Evolutionary conservation across 2,113 vertebrate genomes (phyloP).

Genomic region (Ceratotherium simum): DNA sequence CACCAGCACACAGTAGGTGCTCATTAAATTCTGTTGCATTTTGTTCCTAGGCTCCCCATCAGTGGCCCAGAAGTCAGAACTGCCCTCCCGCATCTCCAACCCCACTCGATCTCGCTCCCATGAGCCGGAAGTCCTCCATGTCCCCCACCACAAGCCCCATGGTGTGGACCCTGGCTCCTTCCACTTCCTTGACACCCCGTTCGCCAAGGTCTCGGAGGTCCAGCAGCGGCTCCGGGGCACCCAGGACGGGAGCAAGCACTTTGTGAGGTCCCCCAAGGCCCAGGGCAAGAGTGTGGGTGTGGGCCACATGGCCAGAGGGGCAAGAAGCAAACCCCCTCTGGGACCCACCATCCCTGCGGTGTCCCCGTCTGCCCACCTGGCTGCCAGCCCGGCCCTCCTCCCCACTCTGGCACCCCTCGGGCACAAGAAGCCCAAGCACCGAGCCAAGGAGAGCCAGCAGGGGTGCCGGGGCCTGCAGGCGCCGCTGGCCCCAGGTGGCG

Average conservation of each 20-base stretch:
- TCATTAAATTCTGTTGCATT: constrained; percentile 69
- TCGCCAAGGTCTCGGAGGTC: constrained; percentile 87
- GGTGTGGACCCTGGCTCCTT: constrained; percentile 87
- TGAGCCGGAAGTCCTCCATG: constrained; percentile 93
- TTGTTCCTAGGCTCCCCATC: constrained; percentile 89
- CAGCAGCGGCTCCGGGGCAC: constrained; percentile 88
- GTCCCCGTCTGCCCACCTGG: constrained; percentile 87
- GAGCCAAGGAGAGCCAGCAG: constrained; percentile 92
- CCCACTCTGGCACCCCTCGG: constrained; percentile 91
- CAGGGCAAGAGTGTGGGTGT: constrained; percentile 89
- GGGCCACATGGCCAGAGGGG: constrained; percentile 89
- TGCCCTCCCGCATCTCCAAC: constrained; percentile 90
- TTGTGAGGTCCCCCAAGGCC: constrained; percentile 94
- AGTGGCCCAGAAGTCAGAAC: constrained; percentile 91
- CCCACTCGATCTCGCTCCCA: constrained; percentile 96
- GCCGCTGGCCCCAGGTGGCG: constrained; percentile 71
- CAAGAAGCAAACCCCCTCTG: constrained; percentile 90
- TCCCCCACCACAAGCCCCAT: constrained; percentile 93
- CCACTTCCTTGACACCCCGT: constrained; percentile 85
- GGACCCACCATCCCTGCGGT: constrained; percentile 79
- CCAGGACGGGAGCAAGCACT: constrained; percentile 93
- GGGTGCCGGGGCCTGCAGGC: constrained; percentile 90
- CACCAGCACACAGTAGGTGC: not conserved
- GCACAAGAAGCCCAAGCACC: constrained; percentile 96
- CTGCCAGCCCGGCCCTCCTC: constrained; percentile 89